Percentiles rank a stretch among this genome's conserved stretches.
Evolutionary conservation across 2,797 vertebrate species (phyloP).

Genomic region (Pseudomugil tenellus): DNA sequence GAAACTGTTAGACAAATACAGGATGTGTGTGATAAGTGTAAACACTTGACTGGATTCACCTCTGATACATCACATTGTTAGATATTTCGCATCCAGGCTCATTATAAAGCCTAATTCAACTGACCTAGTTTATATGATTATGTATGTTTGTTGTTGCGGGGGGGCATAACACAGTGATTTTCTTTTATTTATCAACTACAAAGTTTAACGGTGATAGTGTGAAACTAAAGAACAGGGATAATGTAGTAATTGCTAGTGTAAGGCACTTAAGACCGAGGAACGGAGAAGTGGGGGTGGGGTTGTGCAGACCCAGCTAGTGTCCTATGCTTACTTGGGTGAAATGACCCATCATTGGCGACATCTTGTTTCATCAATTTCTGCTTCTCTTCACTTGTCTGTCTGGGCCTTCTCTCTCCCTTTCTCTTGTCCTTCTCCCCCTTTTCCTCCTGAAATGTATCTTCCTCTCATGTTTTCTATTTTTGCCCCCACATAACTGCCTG

Average conservation of each 20-base stretch:
- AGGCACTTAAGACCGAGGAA: slow-evolving; percentile 59
- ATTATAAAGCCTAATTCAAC: slow-evolving; percentile 67
- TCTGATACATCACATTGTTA: slow-evolving; percentile 57
- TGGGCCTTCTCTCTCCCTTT: slow-evolving; percentile 60
- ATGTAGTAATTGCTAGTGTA: slow-evolving; percentile 48
- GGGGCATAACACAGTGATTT: slow-evolving; percentile 38
- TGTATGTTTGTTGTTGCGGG: slow-evolving; percentile 40
- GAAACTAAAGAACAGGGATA: slow-evolving; percentile 39
- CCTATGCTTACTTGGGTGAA: slow-evolving; percentile 91
- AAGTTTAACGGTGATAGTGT: slow-evolving; percentile 44
- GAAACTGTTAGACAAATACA: slow-evolving; percentile 42
- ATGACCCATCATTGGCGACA: slow-evolving; percentile 93
- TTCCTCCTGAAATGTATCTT: slow-evolving; percentile 66
- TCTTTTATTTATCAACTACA: slow-evolving; percentile 34
- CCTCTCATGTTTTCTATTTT: slow-evolving; percentile 33
- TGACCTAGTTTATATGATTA: slow-evolving; percentile 64
- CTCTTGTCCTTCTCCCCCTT: slow-evolving; percentile 57
- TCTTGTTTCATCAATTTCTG: slow-evolving; percentile 96
- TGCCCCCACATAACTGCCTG: slow-evolving; percentile 5
- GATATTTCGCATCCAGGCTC: slow-evolving; percentile 62
- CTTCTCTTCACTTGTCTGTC: slow-evolving; percentile 93
- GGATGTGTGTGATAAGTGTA: slow-evolving; percentile 69
- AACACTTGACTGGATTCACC: slow-evolving; percentile 74
- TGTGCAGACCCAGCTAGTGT: slow-evolving; percentile 86
- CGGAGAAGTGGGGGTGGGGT: slow-evolving; percentile 62